phyloP scores from a whole-genome alignment of 2,113 vertebrate genomes.

The Brachypteracias leptosomus region DNA sequence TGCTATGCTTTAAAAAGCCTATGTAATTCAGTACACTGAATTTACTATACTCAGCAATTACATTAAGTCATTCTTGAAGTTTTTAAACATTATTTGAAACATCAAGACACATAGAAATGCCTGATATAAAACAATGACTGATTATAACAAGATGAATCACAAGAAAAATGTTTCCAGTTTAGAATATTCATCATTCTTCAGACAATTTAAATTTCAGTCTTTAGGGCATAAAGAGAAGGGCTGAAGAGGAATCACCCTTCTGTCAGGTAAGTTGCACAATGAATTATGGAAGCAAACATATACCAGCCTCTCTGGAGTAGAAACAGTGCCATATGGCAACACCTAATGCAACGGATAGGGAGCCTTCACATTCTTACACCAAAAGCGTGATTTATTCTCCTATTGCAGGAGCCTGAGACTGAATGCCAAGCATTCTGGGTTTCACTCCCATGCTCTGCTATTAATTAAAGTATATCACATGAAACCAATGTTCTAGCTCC shows the following conservation, averaged over 20 bases:
- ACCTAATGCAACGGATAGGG: slow-evolving; percentile 38
- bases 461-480: slow-evolving; percentile 34
- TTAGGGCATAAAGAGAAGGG: background rate
- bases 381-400: slow-evolving; percentile 43
- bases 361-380: slow-evolving; percentile 17
- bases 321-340: slow-evolving; percentile 53
- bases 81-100: slow-evolving; percentile 40
- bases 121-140: slow-evolving; percentile 25
- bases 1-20: background rate
- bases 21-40: background rate
- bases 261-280: slow-evolving; percentile 45
- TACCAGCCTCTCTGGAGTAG: slow-evolving; percentile 19
- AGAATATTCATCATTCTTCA: background rate
- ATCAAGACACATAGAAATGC: slow-evolving; percentile 15
- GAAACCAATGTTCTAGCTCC: background rate
- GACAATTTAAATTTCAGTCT: background rate
- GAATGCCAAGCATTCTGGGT: slow-evolving; percentile 37
- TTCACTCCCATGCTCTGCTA: slow-evolving; percentile 24
- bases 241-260: slow-evolving; percentile 22
- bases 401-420: slow-evolving; percentile 14
- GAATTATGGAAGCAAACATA: slow-evolving; percentile 50
- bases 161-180: slow-evolving; percentile 1
- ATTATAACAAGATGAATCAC: slow-evolving; percentile 39
- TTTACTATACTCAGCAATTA: slow-evolving; percentile 8
- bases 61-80: background rate